Base-by-base conservation (phyloP, 2,888 invertebrate genomes). In the Amblyjoppa fuscipennis region DNA sequence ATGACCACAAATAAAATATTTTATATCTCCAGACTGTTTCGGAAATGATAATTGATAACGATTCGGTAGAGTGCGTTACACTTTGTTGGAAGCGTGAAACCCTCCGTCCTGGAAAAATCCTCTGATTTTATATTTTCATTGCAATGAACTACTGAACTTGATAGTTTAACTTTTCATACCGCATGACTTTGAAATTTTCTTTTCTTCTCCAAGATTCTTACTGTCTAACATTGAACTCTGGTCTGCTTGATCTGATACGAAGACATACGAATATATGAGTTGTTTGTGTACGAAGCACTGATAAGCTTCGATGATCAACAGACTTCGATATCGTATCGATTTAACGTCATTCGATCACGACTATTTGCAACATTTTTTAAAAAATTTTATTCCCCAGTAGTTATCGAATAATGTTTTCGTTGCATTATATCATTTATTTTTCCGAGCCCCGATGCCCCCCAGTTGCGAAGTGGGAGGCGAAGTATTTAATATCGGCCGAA, bases 401-500 rank as follows among this genome's bases (percentile, higher is more conserved):
- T 81, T 38, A 45, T 74, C 20, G 53, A 64, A 78, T 69, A 64
- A 61, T 49, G 11, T 49, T 70, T 49, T 66, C 49, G 2, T 56
- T 73, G 28, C 56, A 83, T 61, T 66, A 56, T 66, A 41, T 68
- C 69, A 70, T 68, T 64, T 31, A 9, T 28, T 9, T 28, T 38
- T 25, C 6, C 4, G 51, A 49, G n/a, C 9, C 7, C n/a, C 25
- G 38, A 80, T 41, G 9, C 16, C 68, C 25, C 61, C n/a, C 1
- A 7, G 11, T 3, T 20, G 13, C 2, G 20, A 76, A 77, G 87
- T 85, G 88, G 89, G 88, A 71, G 70, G 64, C 11, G n/a, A 45
- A 41, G 70, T 89, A 87, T 86, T 49, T 85, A 79, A 85, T 87
- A 78, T 53, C n/a, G 38, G 25, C 3, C n/a, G 59, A 7, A 28